A percentile compares a stretch with the other conserved stretches of the same genome.
Evolutionary conservation across 2,797 vertebrate genomes (phyloP).

Genomic region (Pristis pectinata): DNA sequence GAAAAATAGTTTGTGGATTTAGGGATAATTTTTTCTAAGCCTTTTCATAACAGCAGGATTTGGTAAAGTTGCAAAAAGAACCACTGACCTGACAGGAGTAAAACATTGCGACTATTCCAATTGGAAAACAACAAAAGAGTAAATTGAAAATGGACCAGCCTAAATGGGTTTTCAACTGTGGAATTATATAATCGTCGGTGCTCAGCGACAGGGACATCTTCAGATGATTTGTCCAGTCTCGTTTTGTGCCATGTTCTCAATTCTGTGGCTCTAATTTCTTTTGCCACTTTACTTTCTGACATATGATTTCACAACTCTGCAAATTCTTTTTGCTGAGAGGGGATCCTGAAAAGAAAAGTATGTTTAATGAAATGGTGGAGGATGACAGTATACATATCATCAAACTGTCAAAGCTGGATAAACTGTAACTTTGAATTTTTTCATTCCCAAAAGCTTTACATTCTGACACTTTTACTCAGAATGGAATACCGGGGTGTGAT

Average conservation of each 20-base stretch:
- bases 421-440: not conserved
- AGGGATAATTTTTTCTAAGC: not conserved
- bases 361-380: not conserved
- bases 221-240: not conserved
- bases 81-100: not conserved
- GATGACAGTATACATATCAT: not conserved
- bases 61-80: not conserved
- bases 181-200: not conserved
- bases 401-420: not conserved
- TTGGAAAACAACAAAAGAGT: slow-evolving; percentile 6
- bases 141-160: slow-evolving; percentile 21
- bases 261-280: not conserved
- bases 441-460: not conserved
- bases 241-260: not conserved
- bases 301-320: not conserved
- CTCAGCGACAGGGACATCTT: not conserved
- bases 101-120: slow-evolving; percentile 13
- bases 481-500: not conserved
- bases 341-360: not conserved
- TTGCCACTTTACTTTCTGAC: not conserved
- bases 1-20: not conserved
- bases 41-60: not conserved
- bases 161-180: not conserved
- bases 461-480: not conserved
- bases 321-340: not conserved